Evolutionary conservation across 1,140 invertebrate genomes (phyloP), one percentile per base, ranked within the genome.

Genomic region (Lutraria rhynchaena): DNA sequence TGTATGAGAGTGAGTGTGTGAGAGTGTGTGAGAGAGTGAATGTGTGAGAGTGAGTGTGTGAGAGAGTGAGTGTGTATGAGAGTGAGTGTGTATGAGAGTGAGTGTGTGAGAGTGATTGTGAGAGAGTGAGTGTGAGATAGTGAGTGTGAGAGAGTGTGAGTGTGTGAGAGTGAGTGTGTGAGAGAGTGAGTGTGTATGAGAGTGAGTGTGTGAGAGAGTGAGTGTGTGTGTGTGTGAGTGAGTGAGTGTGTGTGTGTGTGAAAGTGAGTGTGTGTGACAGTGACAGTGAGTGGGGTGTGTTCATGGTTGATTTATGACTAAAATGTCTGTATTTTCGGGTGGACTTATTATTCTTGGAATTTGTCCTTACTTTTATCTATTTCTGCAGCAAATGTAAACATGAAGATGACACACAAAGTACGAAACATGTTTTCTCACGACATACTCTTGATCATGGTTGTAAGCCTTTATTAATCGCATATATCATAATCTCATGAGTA

Each of bases 171-270:
- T 13, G 55, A 17, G 55, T 13, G 55, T 19, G 55, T 24, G 55
- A 58, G 55, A 17, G 55, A 9, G 55, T 13, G 55, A 58, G 55
- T 58, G 55, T 13, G 55, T 58, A 22, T 13, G 55, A 13, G 55
- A 58, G 55, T 19, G 55, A 19, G 55, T 13, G 15, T 58, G 55
- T n/a, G n/a, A n/a, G n/a, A n/a, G n/a, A 58, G 55, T 58, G 55
- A 27, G 55, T 19, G 55, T 17, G 55, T 58, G 55, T 13, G 55
- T 58, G 55, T 22, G 55, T 58, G 55, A 58, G 55, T 19, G 55
- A 58, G 55, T 19, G 55, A n/a, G n/a, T n/a, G n/a, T n/a, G 44
- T 49, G 44, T 11, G 44, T 49, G 44, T 49, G 44, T 11, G 44
- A 11, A 19, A 49, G 44, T 49, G 44, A 49, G 44, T 49, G 44